Evolutionary conservation across 2,888 invertebrate species (phyloP), one percentile per base, ranked within the genome.

Genomic region (Melolontha melolontha): DNA sequence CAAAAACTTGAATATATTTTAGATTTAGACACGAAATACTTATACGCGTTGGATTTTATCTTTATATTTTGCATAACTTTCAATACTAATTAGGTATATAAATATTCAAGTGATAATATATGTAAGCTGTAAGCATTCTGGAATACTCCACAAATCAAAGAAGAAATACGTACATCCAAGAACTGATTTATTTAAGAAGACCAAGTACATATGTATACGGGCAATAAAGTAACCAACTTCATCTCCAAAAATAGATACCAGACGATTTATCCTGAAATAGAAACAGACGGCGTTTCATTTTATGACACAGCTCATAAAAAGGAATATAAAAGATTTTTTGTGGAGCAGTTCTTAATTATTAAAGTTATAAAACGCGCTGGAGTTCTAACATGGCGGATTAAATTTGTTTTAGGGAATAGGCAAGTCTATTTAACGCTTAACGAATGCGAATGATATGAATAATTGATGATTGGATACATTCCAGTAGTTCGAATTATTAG

Each of bases 171-270:
- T 7, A 11, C n/a, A 5, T 50, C 22, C 22, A 50, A 41, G 41
- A 16, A 41, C 17, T n/a, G 42, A 41, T 42, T 49, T 49, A 49
- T 49, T 49, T 49, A 10, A 5, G 17, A 16, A 34, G 34, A 34
- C 34, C 34, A 6, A 6, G 4, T 34, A 34, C 7, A 16, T 22
- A n/a, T 52, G 42, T 57, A 41, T 17, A 57, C 41, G 42, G 57
- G 27, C 41, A 17, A 57, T 42, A 57, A 57, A 42, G 27, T 49
- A 16, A 47, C 17, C 49, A 16, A 57, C 29, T 59, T 59, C 47
- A 59, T 59, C 59, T 44, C 59, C 47, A 11, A 47, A 59, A 59
- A 59, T 59, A 59, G 59, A 59, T 27, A 12, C 59, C 59, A 44
- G 59, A 59, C 59, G 44, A 59, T 59, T 34, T 59, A 16, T 47